phyloP scores from a whole-genome alignment of 2,113 vertebrate species.

The Salvelinus sp. region DNA sequence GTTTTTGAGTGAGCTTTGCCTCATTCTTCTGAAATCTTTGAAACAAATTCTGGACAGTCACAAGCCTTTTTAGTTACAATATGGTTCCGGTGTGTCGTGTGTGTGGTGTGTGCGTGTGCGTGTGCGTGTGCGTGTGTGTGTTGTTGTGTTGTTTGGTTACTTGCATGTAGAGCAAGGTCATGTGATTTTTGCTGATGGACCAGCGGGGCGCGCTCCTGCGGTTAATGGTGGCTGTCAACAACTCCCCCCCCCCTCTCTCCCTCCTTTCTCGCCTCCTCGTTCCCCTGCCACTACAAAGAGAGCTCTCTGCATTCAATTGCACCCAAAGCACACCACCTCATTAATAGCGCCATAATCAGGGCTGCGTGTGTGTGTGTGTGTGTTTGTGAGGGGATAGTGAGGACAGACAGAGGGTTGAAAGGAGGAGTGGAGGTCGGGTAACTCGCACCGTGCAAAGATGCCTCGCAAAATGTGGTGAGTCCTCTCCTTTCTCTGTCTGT shows the following conservation, averaged over 20 bases:
- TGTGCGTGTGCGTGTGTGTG: background rate
- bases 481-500: background rate
- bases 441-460: background rate
- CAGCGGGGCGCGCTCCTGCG: background rate
- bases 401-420: background rate
- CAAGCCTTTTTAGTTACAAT: background rate
- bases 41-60: background rate
- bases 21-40: no score
- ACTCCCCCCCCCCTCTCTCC: background rate
- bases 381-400: background rate
- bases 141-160: no score
- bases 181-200: background rate
- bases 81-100: conserved; percentile 32
- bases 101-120: conserved; percentile 24
- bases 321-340: conserved; percentile 7
- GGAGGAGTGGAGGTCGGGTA: background rate
- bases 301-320: conserved; percentile 3
- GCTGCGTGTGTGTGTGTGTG: background rate
- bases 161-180: background rate
- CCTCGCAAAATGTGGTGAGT: conserved; percentile 14
- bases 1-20: background rate
- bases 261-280: background rate
- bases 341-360: conserved; percentile 5
- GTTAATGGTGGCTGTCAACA: background rate
- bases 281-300: background rate